A percentile compares a stretch with the other conserved stretches of the same genome.
These are phyloP conservation scores for Subacronicta megacephala DNA, from an alignment of 2,888 invertebrate genomes.

Conservation along the genomic window DNA sequence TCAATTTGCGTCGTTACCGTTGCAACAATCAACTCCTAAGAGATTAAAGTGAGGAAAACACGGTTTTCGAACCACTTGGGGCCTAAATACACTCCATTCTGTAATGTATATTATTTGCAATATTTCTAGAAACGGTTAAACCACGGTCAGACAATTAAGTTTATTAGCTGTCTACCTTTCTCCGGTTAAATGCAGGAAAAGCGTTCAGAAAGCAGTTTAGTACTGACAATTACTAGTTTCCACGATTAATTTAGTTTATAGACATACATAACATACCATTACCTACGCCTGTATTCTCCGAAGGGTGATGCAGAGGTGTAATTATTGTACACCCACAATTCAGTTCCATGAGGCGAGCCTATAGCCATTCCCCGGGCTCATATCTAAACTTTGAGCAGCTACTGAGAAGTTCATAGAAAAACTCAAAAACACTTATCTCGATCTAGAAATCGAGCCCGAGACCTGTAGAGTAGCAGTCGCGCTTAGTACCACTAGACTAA, in stretches of 20 bases:
- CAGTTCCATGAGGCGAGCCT: too few species aligned
- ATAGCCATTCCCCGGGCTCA: too few species aligned
- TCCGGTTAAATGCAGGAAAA: constrained; percentile 27
- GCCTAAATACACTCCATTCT: constrained; percentile 19
- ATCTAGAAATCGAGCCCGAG: too few species aligned
- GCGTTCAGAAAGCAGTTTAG: constrained; percentile 27
- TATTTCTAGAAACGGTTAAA: constrained; percentile 24
- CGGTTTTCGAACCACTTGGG: constrained; percentile 57
- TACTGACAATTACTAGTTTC: constrained; percentile 21
- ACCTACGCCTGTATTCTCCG: too few species aligned
- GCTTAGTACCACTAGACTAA: too few species aligned
- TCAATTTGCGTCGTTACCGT: constrained; percentile 57
- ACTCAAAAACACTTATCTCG: too few species aligned
- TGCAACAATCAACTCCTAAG: constrained; percentile 61
- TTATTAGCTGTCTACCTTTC: constrained; percentile 26
- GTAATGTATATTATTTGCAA: constrained; percentile 31
- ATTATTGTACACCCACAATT: too few species aligned
- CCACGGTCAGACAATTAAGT: constrained; percentile 19
- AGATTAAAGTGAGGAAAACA: constrained; percentile 60
- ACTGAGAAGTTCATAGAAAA: too few species aligned
- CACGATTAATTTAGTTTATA: constrained; percentile 19
- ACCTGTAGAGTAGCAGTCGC: too few species aligned
- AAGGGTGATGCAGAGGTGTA: too few species aligned
- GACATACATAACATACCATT: not conserved
- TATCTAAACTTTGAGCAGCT: too few species aligned